phyloP scores from a whole-genome alignment of 2,797 vertebrate genomes.

The Heterohyrax brucei region DNA sequence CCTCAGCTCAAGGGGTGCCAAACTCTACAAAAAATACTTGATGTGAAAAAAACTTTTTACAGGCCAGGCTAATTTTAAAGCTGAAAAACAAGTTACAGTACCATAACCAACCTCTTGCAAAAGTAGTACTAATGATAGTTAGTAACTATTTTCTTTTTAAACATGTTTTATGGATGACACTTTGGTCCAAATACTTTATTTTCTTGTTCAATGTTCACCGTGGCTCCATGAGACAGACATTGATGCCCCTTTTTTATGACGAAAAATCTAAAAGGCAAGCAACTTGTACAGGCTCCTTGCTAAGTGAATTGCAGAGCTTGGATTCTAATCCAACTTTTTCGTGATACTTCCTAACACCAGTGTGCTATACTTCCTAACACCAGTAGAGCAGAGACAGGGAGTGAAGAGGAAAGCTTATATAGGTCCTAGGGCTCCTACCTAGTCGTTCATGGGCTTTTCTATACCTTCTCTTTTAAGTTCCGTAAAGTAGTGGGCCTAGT shows the following conservation, averaged over 20 bases:
- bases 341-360: background rate
- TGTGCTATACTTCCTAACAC: background rate
- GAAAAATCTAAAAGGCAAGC: background rate
- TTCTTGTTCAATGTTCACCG: background rate
- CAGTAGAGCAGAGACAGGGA: background rate
- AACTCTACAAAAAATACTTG: slow-evolving; percentile 28
- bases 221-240: background rate
- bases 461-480: background rate
- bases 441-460: background rate
- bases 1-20: background rate
- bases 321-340: background rate
- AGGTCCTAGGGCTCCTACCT: background rate
- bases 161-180: background rate
- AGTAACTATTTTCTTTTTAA: background rate
- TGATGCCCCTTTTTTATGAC: background rate
- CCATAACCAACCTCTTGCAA: slow-evolving; percentile 48
- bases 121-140: slow-evolving; percentile 18
- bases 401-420: background rate
- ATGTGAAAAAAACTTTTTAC: background rate
- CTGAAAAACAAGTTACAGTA: background rate
- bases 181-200: background rate
- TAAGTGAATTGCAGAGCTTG: background rate
- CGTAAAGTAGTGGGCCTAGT: background rate
- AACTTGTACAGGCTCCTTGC: background rate
- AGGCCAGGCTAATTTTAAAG: slow-evolving; percentile 29